phyloP scores from a whole-genome alignment of 2,113 vertebrate species.

The Lycaon pictus region DNA sequence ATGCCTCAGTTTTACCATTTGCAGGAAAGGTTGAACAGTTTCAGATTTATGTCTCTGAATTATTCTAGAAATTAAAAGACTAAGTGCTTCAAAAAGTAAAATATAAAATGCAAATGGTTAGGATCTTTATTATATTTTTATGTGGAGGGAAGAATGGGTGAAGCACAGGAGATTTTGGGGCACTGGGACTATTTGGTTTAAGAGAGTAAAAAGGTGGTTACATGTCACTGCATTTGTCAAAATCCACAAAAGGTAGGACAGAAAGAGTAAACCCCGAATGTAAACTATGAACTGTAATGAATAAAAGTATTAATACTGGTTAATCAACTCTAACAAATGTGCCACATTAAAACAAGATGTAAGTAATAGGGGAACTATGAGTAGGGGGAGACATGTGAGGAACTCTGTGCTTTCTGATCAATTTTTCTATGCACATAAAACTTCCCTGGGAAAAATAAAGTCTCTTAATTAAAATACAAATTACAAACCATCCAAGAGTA shows the following conservation, averaged over 20 bases:
- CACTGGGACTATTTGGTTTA: slow-evolving; percentile 3
- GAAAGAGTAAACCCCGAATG: background rate
- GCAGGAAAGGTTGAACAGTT: background rate
- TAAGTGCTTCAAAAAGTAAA: slow-evolving; percentile 11
- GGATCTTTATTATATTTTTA: slow-evolving; percentile 22
- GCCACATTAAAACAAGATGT: background rate
- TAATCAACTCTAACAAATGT: background rate
- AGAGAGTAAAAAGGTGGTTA: background rate
- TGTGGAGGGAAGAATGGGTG: background rate
- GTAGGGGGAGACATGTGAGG: background rate
- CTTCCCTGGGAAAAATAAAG: background rate
- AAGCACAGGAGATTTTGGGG: background rate
- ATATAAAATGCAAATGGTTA: background rate
- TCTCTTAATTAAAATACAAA: background rate
- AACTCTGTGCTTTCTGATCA: background rate
- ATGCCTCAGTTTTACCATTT: slow-evolving; percentile 43
- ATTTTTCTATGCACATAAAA: slow-evolving; percentile 36
- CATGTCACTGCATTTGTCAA: background rate
- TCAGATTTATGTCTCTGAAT: background rate
- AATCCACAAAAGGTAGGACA: background rate
- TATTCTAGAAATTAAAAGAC: slow-evolving; percentile 40
- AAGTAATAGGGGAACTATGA: background rate
- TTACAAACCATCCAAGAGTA: slow-evolving; percentile 6
- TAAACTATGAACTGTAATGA: slow-evolving; percentile 21
- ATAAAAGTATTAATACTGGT: background rate